Evolutionary conservation across 2,113 vertebrate species (phyloP).

Genomic region (Lucifuga dentata): DNA sequence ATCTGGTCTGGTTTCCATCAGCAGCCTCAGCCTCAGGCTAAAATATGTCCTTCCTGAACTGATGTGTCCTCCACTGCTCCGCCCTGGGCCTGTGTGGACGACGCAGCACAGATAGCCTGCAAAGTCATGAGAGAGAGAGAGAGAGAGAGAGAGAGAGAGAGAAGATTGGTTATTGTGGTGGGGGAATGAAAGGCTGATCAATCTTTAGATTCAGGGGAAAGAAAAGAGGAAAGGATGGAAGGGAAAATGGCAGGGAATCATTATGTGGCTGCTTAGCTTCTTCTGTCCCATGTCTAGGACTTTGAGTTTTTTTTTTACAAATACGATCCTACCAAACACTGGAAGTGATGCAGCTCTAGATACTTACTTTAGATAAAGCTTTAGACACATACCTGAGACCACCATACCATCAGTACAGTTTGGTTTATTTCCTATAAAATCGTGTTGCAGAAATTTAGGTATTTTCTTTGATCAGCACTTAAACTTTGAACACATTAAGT

Average conservation of each 20-base stretch:
- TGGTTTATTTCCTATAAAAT: too few relatives aligned
- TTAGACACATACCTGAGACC: too few relatives aligned
- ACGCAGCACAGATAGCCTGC: constrained; percentile 26
- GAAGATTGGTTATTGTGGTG: too few relatives aligned
- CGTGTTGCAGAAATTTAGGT: too few relatives aligned
- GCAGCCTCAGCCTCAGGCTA: constrained; percentile 68
- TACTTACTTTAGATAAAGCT: too few relatives aligned
- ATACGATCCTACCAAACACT: not conserved
- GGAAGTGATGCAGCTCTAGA: not conserved
- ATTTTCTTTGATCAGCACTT: too few relatives aligned
- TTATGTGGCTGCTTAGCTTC: not conserved
- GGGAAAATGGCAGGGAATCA: not conserved
- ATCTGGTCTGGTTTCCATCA: constrained; percentile 72
- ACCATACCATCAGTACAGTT: too few relatives aligned
- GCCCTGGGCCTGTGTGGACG: constrained; percentile 35
- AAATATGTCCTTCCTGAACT: constrained; percentile 68
- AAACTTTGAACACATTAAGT: too few relatives aligned
- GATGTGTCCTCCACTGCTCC: constrained; percentile 65
- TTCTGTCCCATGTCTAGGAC: constrained; percentile 3
- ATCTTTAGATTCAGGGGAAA: not conserved
- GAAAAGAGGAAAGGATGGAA: not conserved
- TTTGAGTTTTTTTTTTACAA: not conserved
- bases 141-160: not conserved
- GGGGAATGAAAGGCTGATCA: not conserved
- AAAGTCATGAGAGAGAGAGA: not conserved